Evolutionary conservation across 1,140 invertebrate genomes (phyloP).

Genomic region (Macrosteles quadrilineatus): DNA sequence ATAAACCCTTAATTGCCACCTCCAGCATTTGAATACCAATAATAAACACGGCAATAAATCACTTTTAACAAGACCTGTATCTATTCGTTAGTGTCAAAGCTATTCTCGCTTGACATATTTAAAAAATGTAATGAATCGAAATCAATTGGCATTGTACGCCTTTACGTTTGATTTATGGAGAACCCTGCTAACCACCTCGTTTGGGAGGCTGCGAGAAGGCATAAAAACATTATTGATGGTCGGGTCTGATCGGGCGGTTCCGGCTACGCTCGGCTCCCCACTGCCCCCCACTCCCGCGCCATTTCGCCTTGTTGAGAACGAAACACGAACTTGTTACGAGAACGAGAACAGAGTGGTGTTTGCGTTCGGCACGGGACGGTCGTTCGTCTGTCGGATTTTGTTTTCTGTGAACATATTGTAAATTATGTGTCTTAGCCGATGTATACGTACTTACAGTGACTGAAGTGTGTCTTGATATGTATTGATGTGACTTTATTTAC

Average conservation of each 20-base stretch:
- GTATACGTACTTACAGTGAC: slow-evolving; percentile 19
- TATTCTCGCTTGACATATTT: slow-evolving; percentile 18
- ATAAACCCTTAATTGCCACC: too few species aligned
- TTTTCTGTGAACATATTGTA: background rate
- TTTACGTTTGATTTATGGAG: slow-evolving; percentile 17
- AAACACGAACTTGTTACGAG: background rate
- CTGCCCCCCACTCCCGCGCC: background rate
- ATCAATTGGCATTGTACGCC: slow-evolving; percentile 17
- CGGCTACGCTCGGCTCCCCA: background rate
- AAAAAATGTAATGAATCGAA: slow-evolving; percentile 13
- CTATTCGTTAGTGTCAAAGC: slow-evolving; percentile 5
- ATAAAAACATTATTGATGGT: slow-evolving; percentile 21
- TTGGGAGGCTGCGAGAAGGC: slow-evolving; percentile 15
- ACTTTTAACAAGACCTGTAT: slow-evolving; percentile 18
- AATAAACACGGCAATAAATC: slow-evolving; percentile 3
- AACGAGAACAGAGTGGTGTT: background rate
- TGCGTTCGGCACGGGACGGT: background rate
- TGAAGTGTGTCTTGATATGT: background rate
- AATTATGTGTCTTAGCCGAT: slow-evolving; percentile 18
- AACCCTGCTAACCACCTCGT: slow-evolving; percentile 9
- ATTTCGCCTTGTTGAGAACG: background rate
- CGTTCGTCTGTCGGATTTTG: background rate
- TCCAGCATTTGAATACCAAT: background rate
- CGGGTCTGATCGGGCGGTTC: background rate
- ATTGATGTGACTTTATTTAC: background rate